A percentile compares a stretch with the other conserved stretches of the same genome.
Evolutionary conservation across 2,113 vertebrate species (phyloP).

Genomic region (Hemicordylus capensis): DNA sequence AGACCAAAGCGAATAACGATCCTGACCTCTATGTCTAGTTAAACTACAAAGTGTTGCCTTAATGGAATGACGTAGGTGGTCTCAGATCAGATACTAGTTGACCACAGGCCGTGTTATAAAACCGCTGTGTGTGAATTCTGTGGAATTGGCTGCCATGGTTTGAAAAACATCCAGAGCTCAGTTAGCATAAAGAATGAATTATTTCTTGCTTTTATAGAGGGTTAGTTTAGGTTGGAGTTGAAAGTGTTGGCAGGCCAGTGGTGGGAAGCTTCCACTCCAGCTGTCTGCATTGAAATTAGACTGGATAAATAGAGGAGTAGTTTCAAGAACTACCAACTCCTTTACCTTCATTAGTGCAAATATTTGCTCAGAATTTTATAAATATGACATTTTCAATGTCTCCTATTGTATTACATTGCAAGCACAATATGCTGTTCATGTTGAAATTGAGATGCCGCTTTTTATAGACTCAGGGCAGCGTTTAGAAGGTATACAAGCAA

Average conservation of each 20-base stretch:
- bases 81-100: conserved; percentile 44
- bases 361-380: conserved; percentile 68
- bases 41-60: conserved; percentile 50
- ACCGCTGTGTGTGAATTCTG: conserved; percentile 51
- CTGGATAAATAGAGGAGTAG: conserved; percentile 57
- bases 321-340: conserved; percentile 62
- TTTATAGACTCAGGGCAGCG: not conserved
- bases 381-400: conserved; percentile 56
- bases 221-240: conserved; percentile 65
- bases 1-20: conserved; percentile 42
- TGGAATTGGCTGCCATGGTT: conserved; percentile 58
- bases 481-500: conserved; percentile 21
- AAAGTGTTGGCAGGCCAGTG: conserved; percentile 33
- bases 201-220: conserved; percentile 69
- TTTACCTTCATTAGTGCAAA: conserved; percentile 73
- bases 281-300: conserved; percentile 54
- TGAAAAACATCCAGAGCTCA: conserved; percentile 61
- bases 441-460: conserved; percentile 24
- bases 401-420: conserved; percentile 30
- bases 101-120: conserved; percentile 54
- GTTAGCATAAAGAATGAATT: conserved; percentile 72
- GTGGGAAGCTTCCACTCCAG: conserved; percentile 47
- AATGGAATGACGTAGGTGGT: conserved; percentile 63
- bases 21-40: conserved; percentile 58
- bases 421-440: conserved; percentile 36